phyloP scores from a whole-genome alignment of 2,797 vertebrate species.

The Eremophila alpestris region DNA sequence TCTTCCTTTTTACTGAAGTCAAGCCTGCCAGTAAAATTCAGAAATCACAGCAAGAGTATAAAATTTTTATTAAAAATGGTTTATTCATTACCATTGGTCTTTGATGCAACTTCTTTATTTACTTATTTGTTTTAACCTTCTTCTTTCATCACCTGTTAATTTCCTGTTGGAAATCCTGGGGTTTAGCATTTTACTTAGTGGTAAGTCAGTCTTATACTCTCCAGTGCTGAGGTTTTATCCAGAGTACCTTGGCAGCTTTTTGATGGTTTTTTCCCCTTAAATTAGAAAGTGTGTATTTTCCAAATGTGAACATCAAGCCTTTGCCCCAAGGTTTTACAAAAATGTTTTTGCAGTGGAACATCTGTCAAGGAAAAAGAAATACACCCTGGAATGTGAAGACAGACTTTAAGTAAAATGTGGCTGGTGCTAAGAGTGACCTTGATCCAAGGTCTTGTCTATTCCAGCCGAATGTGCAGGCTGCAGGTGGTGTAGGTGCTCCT shows the following conservation, averaged over 20 bases:
- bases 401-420: neutral
- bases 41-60: neutral
- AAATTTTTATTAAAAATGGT: neutral
- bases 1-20: neutral
- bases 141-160: neutral
- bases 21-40: neutral
- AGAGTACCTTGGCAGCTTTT: neutral
- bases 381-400: neutral
- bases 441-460: neutral
- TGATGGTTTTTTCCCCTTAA: neutral
- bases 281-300: neutral
- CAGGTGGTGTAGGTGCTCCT: neutral
- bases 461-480: accelerated
- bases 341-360: neutral
- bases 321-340: neutral
- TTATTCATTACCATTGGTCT: neutral
- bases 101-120: neutral
- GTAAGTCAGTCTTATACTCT: neutral
- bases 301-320: neutral
- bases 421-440: neutral
- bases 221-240: neutral
- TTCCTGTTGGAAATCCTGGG: neutral
- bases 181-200: neutral
- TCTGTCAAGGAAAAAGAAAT: neutral
- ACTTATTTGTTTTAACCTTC: neutral